These are phyloP conservation scores for Oopsacas minuta DNA, from an alignment of 37 sponge, comb jelly and placozoan genomes.

Conservation along the genomic window DNA sequence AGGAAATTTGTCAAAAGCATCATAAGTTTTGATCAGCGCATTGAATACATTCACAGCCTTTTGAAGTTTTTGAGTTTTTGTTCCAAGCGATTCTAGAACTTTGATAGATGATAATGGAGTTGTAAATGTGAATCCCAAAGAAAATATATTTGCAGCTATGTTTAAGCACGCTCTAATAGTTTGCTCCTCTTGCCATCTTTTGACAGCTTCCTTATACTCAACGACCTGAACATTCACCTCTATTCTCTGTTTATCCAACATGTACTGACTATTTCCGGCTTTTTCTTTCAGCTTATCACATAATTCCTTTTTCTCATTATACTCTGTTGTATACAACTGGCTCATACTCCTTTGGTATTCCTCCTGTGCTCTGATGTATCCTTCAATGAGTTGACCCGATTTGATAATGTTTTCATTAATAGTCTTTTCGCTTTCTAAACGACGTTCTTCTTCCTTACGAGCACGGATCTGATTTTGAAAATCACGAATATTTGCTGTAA, in stretches of 20 bases:
- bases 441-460: constrained; percentile 21
- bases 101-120: no score
- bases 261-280: no score
- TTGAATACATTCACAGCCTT: neutral
- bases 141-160: no score
- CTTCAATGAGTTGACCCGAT: neutral
- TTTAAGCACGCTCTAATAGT: no score
- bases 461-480: constrained; percentile 9
- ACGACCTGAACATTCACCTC: no score
- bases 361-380: neutral
- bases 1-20: neutral
- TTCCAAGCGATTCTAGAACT: no score
- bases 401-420: constrained; percentile 21
- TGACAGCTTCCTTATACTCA: no score
- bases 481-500: neutral
- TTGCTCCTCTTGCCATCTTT: no score
- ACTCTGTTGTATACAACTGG: neutral
- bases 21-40: constrained; percentile 5
- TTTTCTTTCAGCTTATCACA: no score
- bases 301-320: neutral
- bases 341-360: neutral
- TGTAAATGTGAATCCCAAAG: no score
- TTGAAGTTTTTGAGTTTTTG: no score
- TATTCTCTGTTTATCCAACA: no score
- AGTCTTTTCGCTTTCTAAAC: neutral